A percentile compares a stretch with the other conserved stretches of the same genome.
Evolutionary conservation across 2,797 vertebrate genomes (phyloP).

Genomic region (Fistularia tabacaria): DNA sequence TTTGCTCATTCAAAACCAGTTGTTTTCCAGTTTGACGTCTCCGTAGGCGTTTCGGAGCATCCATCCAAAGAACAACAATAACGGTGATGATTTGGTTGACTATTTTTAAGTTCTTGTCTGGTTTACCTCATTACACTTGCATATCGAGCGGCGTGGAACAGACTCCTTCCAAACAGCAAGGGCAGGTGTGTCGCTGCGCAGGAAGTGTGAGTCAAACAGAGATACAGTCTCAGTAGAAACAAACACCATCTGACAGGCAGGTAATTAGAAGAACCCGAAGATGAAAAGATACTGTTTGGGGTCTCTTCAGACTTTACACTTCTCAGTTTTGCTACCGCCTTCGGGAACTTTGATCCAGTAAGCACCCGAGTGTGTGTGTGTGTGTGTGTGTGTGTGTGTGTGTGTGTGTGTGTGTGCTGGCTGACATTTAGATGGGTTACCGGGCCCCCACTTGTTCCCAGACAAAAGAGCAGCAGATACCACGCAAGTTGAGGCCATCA

Average conservation of each 20-base stretch:
- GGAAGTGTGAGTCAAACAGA: constrained; percentile 52
- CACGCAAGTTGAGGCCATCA: too few species aligned
- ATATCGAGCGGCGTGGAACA: background rate
- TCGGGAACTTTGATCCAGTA: constrained; percentile 54
- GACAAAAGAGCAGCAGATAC: constrained; percentile 26
- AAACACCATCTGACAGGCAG: constrained; percentile 60
- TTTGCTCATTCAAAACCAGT: too few species aligned
- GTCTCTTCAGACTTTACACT: constrained; percentile 49
- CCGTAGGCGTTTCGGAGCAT: too few species aligned
- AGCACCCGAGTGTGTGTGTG: constrained; percentile 27
- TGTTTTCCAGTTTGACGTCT: too few species aligned
- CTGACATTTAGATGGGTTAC: constrained; percentile 69
- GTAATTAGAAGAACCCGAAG: constrained; percentile 52
- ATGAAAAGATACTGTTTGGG: constrained; percentile 60
- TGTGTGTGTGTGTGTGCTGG: constrained; percentile 39
- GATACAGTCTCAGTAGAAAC: constrained; percentile 51
- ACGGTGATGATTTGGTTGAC: too few species aligned
- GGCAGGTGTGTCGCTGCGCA: constrained; percentile 38
- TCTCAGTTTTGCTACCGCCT: constrained; percentile 51
- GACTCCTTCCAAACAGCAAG: too few species aligned
- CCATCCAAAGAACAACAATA: too few species aligned
- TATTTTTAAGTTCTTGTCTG: too few species aligned
- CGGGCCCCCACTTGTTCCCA: constrained; percentile 56
- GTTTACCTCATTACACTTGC: too few species aligned
- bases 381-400: constrained; percentile 18